Conservation (phyloP, 2,888 invertebrate genomes). For the Drosophila suboccidentalis region DNA sequence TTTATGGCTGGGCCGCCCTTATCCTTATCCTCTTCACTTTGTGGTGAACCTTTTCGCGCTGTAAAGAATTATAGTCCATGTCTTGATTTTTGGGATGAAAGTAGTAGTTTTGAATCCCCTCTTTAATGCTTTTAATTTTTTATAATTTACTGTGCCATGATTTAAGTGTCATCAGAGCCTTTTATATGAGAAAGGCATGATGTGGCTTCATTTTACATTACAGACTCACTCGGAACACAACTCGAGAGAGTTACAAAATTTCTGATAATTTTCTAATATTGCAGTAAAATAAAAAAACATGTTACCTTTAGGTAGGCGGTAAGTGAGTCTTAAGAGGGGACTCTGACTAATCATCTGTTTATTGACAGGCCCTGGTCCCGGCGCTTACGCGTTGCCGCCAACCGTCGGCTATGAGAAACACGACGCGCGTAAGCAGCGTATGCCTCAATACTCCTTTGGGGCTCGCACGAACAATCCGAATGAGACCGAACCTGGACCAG, state of each 20-base stretch:
- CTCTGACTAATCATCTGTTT: not conserved
- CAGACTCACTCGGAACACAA: slow-evolving; percentile 10
- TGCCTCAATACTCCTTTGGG: slow-evolving; percentile 85
- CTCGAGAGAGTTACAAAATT: slow-evolving; percentile 15
- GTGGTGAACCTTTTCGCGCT: no score
- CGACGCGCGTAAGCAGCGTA: slow-evolving; percentile 87
- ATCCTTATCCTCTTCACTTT: no score
- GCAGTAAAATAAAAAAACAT: slow-evolving; percentile 9
- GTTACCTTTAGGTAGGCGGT: not conserved
- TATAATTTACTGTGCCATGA: slow-evolving; percentile 3
- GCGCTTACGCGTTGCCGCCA: slow-evolving; percentile 87
- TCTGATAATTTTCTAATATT: slow-evolving; percentile 17
- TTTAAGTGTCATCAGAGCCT: not conserved
- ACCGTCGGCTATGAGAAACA: slow-evolving; percentile 87
- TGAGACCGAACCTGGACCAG: slow-evolving; percentile 66
- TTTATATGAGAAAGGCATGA: not conserved
- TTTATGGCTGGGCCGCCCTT: no score
- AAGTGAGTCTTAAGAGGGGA: not conserved
- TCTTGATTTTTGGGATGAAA: no score
- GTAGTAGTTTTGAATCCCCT: no score
- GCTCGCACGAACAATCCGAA: slow-evolving; percentile 43
- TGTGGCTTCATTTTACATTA: not conserved
- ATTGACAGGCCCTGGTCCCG: slow-evolving; percentile 88
- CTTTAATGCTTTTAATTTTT: no score
- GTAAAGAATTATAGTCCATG: no score